Evolutionary conservation across 2,113 vertebrate genomes (phyloP), one percentile per base, ranked within the genome.

Genomic region (Podarcis muralis): DNA sequence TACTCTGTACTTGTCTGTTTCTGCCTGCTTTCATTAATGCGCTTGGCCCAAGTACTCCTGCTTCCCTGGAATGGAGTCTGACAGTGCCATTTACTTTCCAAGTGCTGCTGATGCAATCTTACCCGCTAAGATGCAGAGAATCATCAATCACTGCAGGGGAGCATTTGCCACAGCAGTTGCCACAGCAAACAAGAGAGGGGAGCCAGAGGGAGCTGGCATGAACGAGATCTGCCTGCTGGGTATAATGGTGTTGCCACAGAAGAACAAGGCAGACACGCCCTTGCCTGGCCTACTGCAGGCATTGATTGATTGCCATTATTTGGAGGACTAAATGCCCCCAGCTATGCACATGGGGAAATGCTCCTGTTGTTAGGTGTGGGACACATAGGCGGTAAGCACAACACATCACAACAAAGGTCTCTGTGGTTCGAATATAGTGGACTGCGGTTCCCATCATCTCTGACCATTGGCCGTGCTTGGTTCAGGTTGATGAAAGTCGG

Each of bases 71-170:
- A 88, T 88, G 80, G 69, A 76, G 59, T 48, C 57, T 88, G 80
- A 83, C 87, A 76, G 80, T 43, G 22, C 80, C 69, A 88, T 88
- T 88, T 88, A 83, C 79, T 88, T 88, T 83, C 57, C 53, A 66
- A 62, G 79, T 83, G n/a, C 80, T 83, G 87, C 87, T 88, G 80
- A 88, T 83, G 80, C 79, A 77, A 76, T 85, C 72, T 40, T 40
- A 65, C 74, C 84, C 72, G 32, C 68, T 48, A 82, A 88, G 71
- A 66, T 88, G n/a, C 23, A 20, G 59, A 75, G 37, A 88, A 37
- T 23, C 80, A 88, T 75, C 53, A 62, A 53, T 83, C 87, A 75
- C 69, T 27, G 12, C 6, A 53, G 16, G 69, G 27, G 11, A 59
- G 18, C 66, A 62, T 87, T 53, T 35, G 71, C 66, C n/a, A 37